A percentile compares a stretch with the other conserved stretches of the same genome.
These are phyloP conservation scores for Platyscapa corneri DNA, from an alignment of 1,140 invertebrate genomes.

Conservation along the genomic window DNA sequence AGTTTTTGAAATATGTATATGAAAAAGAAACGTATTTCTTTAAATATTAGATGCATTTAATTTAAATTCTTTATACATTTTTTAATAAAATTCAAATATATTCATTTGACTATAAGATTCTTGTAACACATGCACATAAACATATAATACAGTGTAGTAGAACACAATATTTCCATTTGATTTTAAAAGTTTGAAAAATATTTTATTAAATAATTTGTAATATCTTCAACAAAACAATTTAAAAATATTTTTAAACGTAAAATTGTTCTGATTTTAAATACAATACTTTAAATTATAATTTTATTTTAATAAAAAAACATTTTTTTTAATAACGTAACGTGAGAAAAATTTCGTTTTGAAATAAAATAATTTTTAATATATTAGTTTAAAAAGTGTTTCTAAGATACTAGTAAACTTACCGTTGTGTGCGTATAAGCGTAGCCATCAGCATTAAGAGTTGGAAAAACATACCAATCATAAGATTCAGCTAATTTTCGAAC, in stretches of 20 bases:
- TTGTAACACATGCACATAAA: no score
- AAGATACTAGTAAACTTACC: neutral
- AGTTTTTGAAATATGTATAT: no score
- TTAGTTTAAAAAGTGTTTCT: no score
- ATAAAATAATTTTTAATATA: no score
- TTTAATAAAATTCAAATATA: no score
- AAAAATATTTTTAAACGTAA: neutral
- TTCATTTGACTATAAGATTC: no score
- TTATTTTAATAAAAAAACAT: neutral
- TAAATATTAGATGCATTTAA: no score
- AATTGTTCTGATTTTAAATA: neutral
- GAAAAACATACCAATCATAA: constrained; percentile 83
- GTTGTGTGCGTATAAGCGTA: constrained; percentile 67
- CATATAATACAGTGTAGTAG: no score
- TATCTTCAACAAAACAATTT: neutral
- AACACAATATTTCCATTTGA: neutral
- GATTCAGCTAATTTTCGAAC: constrained; percentile 73
- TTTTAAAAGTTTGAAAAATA: neutral
- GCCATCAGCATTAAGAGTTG: constrained; percentile 85
- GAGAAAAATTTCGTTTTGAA: neutral
- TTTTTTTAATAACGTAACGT: neutral
- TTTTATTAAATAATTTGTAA: neutral
- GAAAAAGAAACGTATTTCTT: no score
- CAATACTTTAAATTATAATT: no score
- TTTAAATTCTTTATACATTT: no score